Evolutionary conservation across 2,797 vertebrate genomes (phyloP), one percentile per base, ranked within the genome.

Genomic region (Tiaroga cobitis): DNA sequence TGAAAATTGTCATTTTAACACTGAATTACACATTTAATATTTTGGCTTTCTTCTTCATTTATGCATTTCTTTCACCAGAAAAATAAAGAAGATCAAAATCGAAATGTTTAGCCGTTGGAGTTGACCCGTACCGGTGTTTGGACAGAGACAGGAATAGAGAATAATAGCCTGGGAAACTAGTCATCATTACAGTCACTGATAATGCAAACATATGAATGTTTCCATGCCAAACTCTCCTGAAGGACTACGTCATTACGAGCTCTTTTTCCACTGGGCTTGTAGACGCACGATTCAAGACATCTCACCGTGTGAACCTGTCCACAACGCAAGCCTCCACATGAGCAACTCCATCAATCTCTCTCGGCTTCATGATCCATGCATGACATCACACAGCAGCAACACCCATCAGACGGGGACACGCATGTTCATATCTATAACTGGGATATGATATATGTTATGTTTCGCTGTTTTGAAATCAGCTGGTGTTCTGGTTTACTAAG

Each of bases 321-420:
- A 4, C 34, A 4, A 34, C 34, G 34, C 87, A 89, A 77, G 85
- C 46, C 82, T 85, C 65, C 74, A 87, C 72, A 87, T 1, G 80
- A 77, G 54, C 51, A 43, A 29, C 21, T 49, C 34, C 0, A n/a
- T 11, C 9, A 67, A 29, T 43, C 68, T 4, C 32, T 81, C 85
- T 69, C 29, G 19, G 56, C 46, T 56, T 21, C 1, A 26, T 88
- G 79, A 82, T 46, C 86, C 84, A 82, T 5, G 19, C n/a, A 18
- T 75, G 86, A 80, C 4, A 34, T 88, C 74, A 68, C 1, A 4
- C n/a, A 16, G 21, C 2, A 56, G 3, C 54, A 3, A 56, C 54
- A 24, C n/a, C 65, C 43, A 18, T 43, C 34, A 54, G 24, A 43
- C 29, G 24, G 8, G 8, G 39, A 24, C 43, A 79, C 1, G 2